These are phyloP conservation scores for Spilosoma lubricipeda DNA, from an alignment of 2,888 invertebrate species.

Conservation along the genomic window DNA sequence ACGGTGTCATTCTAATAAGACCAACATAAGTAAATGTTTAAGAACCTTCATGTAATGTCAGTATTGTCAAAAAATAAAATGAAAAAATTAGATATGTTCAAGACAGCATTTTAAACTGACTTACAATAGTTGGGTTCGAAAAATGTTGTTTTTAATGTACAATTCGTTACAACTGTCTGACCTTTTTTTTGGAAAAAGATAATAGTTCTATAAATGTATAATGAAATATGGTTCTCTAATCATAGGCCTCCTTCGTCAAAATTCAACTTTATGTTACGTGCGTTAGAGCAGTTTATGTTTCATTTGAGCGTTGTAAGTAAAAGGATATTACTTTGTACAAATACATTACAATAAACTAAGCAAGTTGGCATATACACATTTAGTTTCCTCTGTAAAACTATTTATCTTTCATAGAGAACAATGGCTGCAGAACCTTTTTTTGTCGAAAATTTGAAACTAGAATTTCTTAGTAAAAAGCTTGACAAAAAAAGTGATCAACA, in stretches of 20 bases:
- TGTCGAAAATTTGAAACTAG: not conserved
- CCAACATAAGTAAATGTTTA: not conserved
- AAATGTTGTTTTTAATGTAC: not conserved
- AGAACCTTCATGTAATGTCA: not conserved
- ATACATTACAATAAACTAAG: not conserved
- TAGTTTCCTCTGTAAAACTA: not conserved
- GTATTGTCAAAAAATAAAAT: not conserved
- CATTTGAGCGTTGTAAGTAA: constrained; percentile 4
- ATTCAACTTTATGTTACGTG: not conserved
- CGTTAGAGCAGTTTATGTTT: not conserved
- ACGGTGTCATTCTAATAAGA: not conserved
- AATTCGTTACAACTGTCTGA: not conserved
- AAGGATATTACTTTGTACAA: not conserved
- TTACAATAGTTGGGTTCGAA: not conserved
- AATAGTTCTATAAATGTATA: too few species aligned
- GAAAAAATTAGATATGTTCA: not conserved
- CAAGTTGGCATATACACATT: constrained; percentile 2
- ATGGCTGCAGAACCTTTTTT: not conserved
- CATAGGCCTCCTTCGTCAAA: not conserved
- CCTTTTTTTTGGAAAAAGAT: not conserved
- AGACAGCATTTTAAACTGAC: not conserved
- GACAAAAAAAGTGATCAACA: not conserved
- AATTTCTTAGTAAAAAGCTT: not conserved
- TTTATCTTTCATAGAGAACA: not conserved
- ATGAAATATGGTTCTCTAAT: not conserved